These are phyloP conservation scores for Phenacoccus solenopsis DNA, from an alignment of 1,140 invertebrate species.

Conservation along the genomic window DNA sequence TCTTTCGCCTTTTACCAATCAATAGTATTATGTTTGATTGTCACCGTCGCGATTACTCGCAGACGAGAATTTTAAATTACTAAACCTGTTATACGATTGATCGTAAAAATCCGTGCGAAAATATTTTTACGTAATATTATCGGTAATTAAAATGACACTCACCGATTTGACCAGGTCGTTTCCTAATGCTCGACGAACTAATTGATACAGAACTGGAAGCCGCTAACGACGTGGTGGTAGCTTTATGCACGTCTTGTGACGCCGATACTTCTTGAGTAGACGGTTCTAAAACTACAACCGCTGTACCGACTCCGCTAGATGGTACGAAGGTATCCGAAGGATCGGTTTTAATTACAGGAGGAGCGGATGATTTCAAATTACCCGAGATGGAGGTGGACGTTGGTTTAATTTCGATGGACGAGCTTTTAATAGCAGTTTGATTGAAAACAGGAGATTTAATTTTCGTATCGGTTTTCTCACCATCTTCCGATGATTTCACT, in stretches of 20 bases:
- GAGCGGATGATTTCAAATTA: not conserved
- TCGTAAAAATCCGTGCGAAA: too few species aligned
- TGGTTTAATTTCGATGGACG: conserved; percentile 27
- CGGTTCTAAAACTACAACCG: conserved; percentile 25
- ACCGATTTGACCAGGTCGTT: not conserved
- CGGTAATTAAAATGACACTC: not conserved
- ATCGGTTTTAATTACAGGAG: conserved; percentile 30
- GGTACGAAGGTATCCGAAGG: conserved; percentile 29
- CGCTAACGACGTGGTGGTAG: conserved; percentile 20
- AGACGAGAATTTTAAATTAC: too few species aligned
- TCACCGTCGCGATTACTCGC: too few species aligned
- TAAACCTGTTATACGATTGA: too few species aligned
- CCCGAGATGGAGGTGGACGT: conserved; percentile 28
- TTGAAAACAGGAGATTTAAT: conserved; percentile 27
- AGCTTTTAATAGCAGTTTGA: not conserved
- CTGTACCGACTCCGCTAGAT: conserved; percentile 31
- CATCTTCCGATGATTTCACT: conserved; percentile 18
- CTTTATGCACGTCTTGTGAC: conserved; percentile 24
- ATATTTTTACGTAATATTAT: too few species aligned
- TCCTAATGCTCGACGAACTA: not conserved
- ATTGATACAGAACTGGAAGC: not conserved
- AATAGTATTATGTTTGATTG: too few species aligned
- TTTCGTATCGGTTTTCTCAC: conserved; percentile 25
- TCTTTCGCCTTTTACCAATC: too few species aligned
- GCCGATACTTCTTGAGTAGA: conserved; percentile 24